Conservation (phyloP, 2,113 vertebrate species). For the Chloropsis cyanopogon region DNA sequence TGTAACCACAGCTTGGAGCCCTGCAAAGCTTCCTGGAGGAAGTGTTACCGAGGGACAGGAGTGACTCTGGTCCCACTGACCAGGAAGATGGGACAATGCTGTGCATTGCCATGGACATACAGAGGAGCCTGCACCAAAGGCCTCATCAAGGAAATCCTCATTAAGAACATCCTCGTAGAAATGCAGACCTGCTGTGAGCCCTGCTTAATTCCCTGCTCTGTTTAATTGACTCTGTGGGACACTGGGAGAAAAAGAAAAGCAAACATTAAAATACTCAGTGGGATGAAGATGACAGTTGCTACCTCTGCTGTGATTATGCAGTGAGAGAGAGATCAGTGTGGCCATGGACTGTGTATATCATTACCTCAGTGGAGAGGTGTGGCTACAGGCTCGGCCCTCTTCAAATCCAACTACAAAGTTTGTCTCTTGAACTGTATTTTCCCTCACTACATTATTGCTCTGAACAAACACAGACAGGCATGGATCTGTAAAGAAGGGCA, state of each 20-base stretch:
- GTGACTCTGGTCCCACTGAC: not conserved
- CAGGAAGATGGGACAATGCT: not conserved
- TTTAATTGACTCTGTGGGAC: slow-evolving; percentile 45
- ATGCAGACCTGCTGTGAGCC: not conserved
- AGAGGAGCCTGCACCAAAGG: not conserved
- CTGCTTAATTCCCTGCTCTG: not conserved
- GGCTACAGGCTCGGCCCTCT: not conserved
- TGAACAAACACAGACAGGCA: not conserved
- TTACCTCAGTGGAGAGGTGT: not conserved
- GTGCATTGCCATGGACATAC: not conserved
- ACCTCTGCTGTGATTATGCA: not conserved
- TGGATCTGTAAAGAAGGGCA: not conserved
- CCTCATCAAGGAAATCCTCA: not conserved
- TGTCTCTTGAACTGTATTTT: not conserved
- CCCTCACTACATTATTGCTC: not conserved
- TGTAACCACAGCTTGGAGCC: not conserved
- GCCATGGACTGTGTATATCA: slow-evolving; percentile 1
- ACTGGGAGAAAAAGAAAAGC: not conserved
- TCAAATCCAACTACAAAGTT: slow-evolving; percentile 2
- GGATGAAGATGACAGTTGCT: not conserved
- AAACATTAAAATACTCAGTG: slow-evolving; percentile 15
- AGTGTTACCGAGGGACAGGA: too few relatives aligned
- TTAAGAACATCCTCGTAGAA: not conserved
- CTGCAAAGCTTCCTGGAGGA: not conserved
- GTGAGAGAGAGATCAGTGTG: not conserved